These are phyloP conservation scores for Gallinago nigripennis DNA, from an alignment of 2,797 vertebrate genomes.

Conservation along the genomic window DNA sequence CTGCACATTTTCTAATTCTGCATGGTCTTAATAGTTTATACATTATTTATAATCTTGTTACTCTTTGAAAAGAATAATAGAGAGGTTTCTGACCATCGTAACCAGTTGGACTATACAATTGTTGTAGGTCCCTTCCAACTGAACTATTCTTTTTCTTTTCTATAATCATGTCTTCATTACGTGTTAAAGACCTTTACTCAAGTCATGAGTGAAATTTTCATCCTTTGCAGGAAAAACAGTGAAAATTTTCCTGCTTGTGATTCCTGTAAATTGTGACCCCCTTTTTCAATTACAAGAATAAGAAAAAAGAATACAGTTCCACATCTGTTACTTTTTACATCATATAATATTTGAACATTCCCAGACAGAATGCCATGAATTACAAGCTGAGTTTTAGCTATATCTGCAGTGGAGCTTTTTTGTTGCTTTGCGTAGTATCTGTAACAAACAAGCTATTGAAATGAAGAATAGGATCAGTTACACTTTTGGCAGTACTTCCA, in stretches of 20 bases:
- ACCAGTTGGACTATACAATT: neutral
- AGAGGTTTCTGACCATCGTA: neutral
- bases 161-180: neutral
- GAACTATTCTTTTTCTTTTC: neutral
- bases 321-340: neutral
- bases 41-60: neutral
- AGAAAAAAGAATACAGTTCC: neutral
- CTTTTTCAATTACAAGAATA: neutral
- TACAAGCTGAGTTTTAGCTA: slow-evolving; percentile 3
- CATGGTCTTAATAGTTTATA: neutral
- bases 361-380: neutral
- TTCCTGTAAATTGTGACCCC: neutral
- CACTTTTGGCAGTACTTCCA: slow-evolving; percentile 11
- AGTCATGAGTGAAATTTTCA: neutral
- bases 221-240: neutral
- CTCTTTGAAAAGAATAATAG: neutral
- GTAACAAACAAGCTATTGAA: slow-evolving; percentile 38
- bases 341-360: neutral
- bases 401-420: neutral
- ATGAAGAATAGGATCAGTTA: slow-evolving; percentile 32
- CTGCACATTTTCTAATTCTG: neutral
- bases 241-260: neutral
- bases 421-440: neutral
- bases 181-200: neutral
- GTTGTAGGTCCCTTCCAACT: neutral